These are phyloP conservation scores for Drosophila asahinai DNA, from an alignment of 1,140 invertebrate species.

Conservation along the genomic window DNA sequence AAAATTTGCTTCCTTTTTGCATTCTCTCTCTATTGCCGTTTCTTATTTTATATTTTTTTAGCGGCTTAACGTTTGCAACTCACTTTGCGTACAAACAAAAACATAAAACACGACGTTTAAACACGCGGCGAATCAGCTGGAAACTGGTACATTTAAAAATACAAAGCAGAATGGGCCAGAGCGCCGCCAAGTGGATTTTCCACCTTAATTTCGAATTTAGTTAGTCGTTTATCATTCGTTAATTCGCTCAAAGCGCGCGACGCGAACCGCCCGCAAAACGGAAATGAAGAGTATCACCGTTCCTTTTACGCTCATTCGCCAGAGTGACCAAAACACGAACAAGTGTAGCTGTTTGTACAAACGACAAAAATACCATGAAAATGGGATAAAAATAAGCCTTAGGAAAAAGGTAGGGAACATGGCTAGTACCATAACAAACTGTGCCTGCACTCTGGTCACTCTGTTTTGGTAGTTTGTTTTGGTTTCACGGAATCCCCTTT, in stretches of 20 bases:
- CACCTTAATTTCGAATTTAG: neutral
- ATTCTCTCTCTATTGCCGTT: constrained; percentile 25
- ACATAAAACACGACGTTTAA: constrained; percentile 25
- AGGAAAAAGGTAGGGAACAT: too few species aligned
- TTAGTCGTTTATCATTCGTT: neutral
- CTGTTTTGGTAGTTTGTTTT: constrained; percentile 49
- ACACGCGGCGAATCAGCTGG: neutral
- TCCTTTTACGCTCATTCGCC: constrained; percentile 1
- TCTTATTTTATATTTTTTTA: constrained; percentile 13
- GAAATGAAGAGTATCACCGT: neutral
- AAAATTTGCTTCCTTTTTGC: constrained; percentile 35
- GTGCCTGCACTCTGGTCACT: constrained; percentile 17
- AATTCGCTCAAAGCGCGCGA: neutral
- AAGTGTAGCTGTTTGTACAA: neutral
- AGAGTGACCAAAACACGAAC: neutral
- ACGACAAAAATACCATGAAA: neutral
- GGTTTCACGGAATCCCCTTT: neutral
- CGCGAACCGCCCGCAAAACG: constrained; percentile 10
- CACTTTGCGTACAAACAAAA: constrained; percentile 12
- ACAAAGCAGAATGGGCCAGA: neutral
- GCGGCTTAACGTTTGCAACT: constrained; percentile 14
- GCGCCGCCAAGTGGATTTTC: neutral
- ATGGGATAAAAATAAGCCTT: too few species aligned
- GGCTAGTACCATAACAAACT: too few species aligned
- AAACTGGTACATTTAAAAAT: neutral